Conservation (phyloP, 1,140 invertebrate species). For the Steinernema feltiae region DNA sequence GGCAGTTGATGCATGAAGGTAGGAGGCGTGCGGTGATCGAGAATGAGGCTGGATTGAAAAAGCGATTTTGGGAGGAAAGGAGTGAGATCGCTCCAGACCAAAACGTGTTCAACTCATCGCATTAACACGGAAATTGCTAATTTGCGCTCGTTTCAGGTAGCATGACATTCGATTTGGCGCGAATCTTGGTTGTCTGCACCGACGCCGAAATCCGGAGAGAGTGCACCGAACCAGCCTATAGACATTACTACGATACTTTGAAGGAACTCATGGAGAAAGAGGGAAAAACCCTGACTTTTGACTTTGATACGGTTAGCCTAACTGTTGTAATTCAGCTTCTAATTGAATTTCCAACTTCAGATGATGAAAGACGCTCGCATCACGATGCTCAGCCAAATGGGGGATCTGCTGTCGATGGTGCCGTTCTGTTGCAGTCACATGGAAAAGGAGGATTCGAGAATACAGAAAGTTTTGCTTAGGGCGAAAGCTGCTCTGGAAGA, state of each 20-base stretch:
- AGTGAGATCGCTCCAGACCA: background rate
- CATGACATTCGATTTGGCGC: background rate
- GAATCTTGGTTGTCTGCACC: background rate
- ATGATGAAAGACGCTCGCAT: background rate
- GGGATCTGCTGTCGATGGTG: background rate
- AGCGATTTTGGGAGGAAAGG: background rate
- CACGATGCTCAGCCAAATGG: background rate
- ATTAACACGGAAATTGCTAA: background rate
- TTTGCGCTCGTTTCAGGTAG: background rate
- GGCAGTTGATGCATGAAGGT: constrained; percentile 19
- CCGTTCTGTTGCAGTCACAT: background rate
- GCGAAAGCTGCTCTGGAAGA: background rate
- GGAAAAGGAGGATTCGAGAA: background rate
- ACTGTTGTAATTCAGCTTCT: background rate
- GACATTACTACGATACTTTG: background rate
- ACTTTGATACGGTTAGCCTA: background rate
- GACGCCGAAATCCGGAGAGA: background rate
- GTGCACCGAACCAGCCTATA: background rate
- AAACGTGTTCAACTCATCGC: background rate
- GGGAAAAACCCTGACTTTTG: background rate
- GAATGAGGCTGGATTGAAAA: background rate
- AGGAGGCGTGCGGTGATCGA: too few species aligned
- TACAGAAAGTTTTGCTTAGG: background rate
- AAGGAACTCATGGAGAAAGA: background rate
- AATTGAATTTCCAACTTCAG: background rate